Conservation (phyloP, 2,888 invertebrate species). For the Neoaliturus tenellus region DNA sequence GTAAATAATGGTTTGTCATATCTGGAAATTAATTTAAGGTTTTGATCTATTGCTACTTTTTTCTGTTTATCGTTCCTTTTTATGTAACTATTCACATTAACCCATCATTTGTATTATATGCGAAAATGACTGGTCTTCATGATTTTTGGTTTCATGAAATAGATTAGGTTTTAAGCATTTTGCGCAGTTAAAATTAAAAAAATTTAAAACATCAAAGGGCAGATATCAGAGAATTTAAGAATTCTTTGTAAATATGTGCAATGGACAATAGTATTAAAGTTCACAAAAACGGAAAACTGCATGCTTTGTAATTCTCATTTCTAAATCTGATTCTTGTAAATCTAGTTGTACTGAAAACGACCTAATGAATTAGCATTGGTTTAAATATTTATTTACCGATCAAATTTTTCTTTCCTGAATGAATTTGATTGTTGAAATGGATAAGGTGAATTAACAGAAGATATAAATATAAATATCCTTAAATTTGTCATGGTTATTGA, state of each 20-base stretch:
- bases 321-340: too few relatives aligned
- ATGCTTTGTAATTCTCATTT: too few relatives aligned
- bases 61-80: neutral
- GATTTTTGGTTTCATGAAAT: neutral
- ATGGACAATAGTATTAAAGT: slow-evolving; percentile 19
- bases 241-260: slow-evolving; percentile 42
- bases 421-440: too few relatives aligned
- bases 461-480: too few relatives aligned
- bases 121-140: neutral
- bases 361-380: too few relatives aligned
- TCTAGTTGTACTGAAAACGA: too few relatives aligned
- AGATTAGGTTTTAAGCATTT: neutral
- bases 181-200: neutral
- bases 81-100: neutral
- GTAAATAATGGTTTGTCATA: neutral
- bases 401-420: too few relatives aligned
- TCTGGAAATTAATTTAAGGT: neutral
- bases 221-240: neutral
- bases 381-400: too few relatives aligned
- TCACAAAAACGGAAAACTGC: neutral
- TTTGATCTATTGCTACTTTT: neutral
- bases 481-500: too few relatives aligned
- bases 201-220: neutral
- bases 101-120: neutral
- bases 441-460: too few relatives aligned